These are phyloP conservation scores for Trichogramma dendrolimi DNA, from an alignment of 2,888 invertebrate species.

Conservation along the genomic window DNA sequence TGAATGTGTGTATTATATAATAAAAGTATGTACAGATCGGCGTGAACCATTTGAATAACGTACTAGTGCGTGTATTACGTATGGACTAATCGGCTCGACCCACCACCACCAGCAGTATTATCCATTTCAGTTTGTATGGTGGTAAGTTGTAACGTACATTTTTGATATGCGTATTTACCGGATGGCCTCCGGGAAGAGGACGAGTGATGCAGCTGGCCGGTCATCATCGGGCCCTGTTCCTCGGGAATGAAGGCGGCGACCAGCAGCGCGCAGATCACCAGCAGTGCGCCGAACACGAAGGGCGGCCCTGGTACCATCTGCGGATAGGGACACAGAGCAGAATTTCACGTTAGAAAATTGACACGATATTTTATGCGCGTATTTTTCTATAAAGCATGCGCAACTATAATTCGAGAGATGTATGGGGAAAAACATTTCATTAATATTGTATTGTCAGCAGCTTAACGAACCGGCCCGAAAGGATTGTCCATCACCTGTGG, in stretches of 20 bases:
- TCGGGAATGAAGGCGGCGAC: conserved; percentile 81
- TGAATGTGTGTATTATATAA: too few relatives aligned
- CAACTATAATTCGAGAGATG: too few relatives aligned
- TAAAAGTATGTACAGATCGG: too few relatives aligned
- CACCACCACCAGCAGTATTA: conserved; percentile 45
- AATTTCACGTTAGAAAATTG: background rate
- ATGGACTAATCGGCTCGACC: too few relatives aligned
- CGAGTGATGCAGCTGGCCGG: conserved; percentile 54
- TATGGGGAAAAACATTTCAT: background rate
- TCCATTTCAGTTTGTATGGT: conserved; percentile 43
- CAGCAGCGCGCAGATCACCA: conserved; percentile 92
- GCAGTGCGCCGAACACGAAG: conserved; percentile 93
- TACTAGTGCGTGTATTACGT: too few relatives aligned
- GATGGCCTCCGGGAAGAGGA: conserved; percentile 61
- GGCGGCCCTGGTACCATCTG: conserved; percentile 94
- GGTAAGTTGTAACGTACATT: conserved; percentile 53
- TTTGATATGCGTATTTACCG: conserved; percentile 54
- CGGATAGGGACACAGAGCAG: conserved; percentile 32
- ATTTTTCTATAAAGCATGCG: too few relatives aligned
- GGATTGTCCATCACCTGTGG: conserved; percentile 50
- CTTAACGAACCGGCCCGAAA: background rate
- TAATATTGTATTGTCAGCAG: background rate
- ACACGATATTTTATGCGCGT: too few relatives aligned
- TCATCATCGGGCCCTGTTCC: conserved; percentile 57
- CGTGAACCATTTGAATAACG: too few relatives aligned